Base-by-base conservation (phyloP, 2,113 vertebrate species). In the Apodemus sylvaticus region DNA sequence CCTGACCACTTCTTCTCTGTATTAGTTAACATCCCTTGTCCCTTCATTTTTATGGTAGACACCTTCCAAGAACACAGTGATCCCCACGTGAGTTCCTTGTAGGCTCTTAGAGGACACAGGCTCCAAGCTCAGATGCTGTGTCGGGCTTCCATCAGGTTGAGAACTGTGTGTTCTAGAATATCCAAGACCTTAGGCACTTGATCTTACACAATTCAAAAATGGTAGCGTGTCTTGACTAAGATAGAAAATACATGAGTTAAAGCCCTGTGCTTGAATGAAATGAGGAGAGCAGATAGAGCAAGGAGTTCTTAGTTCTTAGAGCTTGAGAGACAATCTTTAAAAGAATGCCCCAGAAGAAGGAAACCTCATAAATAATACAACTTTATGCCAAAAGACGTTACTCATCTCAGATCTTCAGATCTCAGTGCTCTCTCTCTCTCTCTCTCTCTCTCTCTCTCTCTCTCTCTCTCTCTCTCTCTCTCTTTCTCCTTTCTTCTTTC, bases 321-420 rank as follows among this genome's bases (percentile, higher is more conserved):
- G 94, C 88, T 97, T 97, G 86, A 86, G 93, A 97, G 95, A 93
- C 85, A 97, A 64, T 86, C 78, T 96, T 93, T 93, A 96, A 82
- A 97, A 76, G 92, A 98, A 97, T 97, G 94, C 97, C 98, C 95
- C 95, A 98, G 93, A 97, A 97, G 94, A 98, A 94, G 74, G 95
- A 94, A 98, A 70, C 36, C 92, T 96, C 92, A 95, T 92, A 97
- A 96, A 97, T 91, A 96, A 96, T 96, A 93, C 2, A 94, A 34
- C 95, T 94, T 36, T 68, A 92, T 96, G 94, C 97, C 97, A 96
- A 96, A 86, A 97, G 95, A 53, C 92, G 94, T 97, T 95, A 73
- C 86, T 97, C 76, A 92, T 94, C 11, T 26, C 81, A 88, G 9
- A 19, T 64, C 24, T 64, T 3, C 4, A 96, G 34, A 22, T 92